Base-by-base conservation (phyloP, 1,140 invertebrate species). In the Battus philenor region DNA sequence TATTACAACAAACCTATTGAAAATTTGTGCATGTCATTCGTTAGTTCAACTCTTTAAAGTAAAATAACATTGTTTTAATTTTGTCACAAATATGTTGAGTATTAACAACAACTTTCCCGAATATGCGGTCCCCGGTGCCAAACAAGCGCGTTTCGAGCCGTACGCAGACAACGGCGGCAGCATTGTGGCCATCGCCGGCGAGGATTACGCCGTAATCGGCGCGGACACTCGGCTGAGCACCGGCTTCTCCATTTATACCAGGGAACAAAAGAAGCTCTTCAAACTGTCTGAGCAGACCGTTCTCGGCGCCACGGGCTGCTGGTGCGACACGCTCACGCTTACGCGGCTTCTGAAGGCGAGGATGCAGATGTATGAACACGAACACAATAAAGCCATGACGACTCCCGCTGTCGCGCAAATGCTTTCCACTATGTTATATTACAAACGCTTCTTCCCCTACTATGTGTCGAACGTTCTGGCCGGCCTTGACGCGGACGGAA, bases 361-460 rank as follows among this genome's bases (percentile, higher is more conserved):
- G 50, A 92, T 98, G 90, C 88, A 98, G 90, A 96, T 97, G 91
- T 99, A 99, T 68, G 89, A 94, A 51, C 95, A 99, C 80, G 95
- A 98, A 45, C 97, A 99, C 83, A 92, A 97, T 62, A 97, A 97
- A 76, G 88, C 90, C 2, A 99, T 99, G 96, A 89, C 93, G 1
- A 97, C 97, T 0, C 89, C 92, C 48, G 97, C 98, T 6, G 90
- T 96, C 8, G 95, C 98, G 8, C 97, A 99, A 83, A 94, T 99
- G 92, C 79, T 99, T 1, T 97, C 98, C 0, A 98, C 94, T 3
- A 94, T 98, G 89, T 87, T 99, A 47, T 99, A 99, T 75, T 94
- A 97, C 66, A 96, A 97, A 60, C 90, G 98, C 50, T 99, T 99
- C 79, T 99, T 99, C 81, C 98, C 98, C 0, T 99, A 99, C 75